Conservation (phyloP, 2,888 invertebrate species). For the Lacanobia oleracea region DNA sequence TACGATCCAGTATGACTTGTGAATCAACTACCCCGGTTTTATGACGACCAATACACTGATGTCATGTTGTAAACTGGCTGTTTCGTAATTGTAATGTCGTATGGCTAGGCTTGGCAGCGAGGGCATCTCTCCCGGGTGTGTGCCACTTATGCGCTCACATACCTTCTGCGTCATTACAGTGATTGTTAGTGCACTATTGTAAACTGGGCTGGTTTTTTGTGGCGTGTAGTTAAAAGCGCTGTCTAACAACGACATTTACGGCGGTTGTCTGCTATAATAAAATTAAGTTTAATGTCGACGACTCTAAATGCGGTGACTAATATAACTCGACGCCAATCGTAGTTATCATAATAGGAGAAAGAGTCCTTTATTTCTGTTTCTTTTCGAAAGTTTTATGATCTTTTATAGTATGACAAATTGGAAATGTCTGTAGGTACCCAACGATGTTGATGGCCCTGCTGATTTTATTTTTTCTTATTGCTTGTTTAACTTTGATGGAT, state of each 20-base stretch:
- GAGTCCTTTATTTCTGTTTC: conserved; percentile 25
- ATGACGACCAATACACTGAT: conserved; percentile 43
- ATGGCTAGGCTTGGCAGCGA: conserved; percentile 26
- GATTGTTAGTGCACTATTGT: conserved; percentile 66
- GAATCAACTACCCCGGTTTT: conserved; percentile 29
- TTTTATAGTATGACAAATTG: conserved; percentile 42
- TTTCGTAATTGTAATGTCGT: conserved; percentile 43
- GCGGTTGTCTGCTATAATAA: conserved; percentile 62
- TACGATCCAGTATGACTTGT: conserved; percentile 16
- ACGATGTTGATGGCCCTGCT: conserved; percentile 3
- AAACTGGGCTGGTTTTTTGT: conserved; percentile 67
- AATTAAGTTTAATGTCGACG: conserved; percentile 69
- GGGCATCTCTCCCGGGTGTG: conserved; percentile 53
- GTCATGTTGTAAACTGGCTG: conserved; percentile 40
- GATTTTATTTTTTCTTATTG: conserved; percentile 15
- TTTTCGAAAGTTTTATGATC: conserved; percentile 19
- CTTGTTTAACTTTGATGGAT: conserved; percentile 1
- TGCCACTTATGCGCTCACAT: conserved; percentile 60
- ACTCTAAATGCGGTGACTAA: conserved; percentile 61
- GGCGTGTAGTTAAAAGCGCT: conserved; percentile 62
- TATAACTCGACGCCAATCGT: conserved; percentile 59
- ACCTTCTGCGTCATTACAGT: conserved; percentile 61
- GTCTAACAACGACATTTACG: conserved; percentile 70
- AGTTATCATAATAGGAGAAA: conserved; percentile 42
- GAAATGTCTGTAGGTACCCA: conserved; percentile 14